A percentile compares a stretch with the other conserved stretches of the same genome.
Evolutionary conservation across 2,797 vertebrate genomes (phyloP).

Genomic region (Onychomys torridus): DNA sequence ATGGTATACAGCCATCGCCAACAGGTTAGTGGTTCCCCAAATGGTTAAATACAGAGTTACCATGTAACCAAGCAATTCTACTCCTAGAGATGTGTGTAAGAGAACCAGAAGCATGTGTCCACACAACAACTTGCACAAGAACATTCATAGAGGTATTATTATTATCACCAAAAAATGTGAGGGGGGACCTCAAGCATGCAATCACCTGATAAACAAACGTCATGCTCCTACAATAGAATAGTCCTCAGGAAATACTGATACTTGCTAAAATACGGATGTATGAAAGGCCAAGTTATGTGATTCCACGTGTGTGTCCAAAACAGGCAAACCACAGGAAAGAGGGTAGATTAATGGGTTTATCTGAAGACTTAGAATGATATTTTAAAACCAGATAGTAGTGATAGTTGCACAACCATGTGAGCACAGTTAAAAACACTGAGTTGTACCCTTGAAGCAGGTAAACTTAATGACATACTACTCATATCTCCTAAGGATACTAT

Average conservation of each 20-base stretch:
- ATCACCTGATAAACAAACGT: neutral
- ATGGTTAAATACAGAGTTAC: neutral
- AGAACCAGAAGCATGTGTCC: neutral
- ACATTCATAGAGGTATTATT: neutral
- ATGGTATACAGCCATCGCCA: neutral
- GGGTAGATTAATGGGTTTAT: neutral
- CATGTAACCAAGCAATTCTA: neutral
- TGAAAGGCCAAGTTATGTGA: neutral
- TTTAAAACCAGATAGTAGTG: constrained; percentile 3
- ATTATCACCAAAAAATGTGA: neutral
- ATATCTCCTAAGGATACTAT: constrained; percentile 18
- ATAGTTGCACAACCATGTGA: neutral
- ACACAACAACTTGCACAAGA: neutral
- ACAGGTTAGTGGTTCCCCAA: neutral
- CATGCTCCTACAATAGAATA: neutral
- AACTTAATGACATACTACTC: constrained; percentile 35
- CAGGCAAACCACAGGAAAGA: neutral
- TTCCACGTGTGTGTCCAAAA: neutral
- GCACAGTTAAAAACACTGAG: neutral
- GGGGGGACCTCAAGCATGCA: neutral
- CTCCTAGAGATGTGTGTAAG: neutral
- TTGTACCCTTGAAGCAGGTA: neutral
- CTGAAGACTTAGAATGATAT: neutral
- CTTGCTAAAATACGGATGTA: neutral
- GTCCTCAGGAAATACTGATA: neutral